These are phyloP conservation scores for Callospermophilus lateralis DNA, from an alignment of 2,113 vertebrate genomes.

Conservation along the genomic window DNA sequence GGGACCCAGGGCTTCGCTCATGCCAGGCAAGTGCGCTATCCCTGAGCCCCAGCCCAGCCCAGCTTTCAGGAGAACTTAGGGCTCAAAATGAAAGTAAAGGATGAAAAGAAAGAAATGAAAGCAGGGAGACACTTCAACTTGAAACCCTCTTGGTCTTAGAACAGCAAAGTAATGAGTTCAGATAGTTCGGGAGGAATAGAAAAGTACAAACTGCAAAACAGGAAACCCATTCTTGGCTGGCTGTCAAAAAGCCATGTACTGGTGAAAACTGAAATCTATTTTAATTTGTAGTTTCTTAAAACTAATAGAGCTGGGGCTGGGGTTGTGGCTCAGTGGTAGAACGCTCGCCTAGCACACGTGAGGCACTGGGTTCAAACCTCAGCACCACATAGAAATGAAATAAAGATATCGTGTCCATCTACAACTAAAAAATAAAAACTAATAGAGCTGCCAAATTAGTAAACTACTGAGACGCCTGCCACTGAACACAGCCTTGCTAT, in stretches of 20 bases:
- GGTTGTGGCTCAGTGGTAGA: too few species aligned
- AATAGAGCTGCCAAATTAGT: neutral
- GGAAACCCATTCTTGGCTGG: slow-evolving; percentile 78
- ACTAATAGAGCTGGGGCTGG: neutral
- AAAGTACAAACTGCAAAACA: slow-evolving; percentile 80
- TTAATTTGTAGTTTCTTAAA: slow-evolving; percentile 65
- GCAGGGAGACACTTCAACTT: slow-evolving; percentile 25
- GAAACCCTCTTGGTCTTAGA: slow-evolving; percentile 64
- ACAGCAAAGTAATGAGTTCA: slow-evolving; percentile 66
- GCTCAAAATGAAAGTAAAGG: slow-evolving; percentile 62
- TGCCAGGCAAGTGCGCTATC: neutral
- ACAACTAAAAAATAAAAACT: neutral
- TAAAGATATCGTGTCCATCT: too few species aligned
- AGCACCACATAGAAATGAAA: too few species aligned
- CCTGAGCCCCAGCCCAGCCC: neutral
- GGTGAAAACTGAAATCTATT: slow-evolving; percentile 33
- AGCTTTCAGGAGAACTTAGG: neutral
- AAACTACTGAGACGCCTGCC: neutral
- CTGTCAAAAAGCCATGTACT: slow-evolving; percentile 64
- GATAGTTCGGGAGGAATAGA: slow-evolving; percentile 62
- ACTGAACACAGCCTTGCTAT: neutral
- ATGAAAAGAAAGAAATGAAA: slow-evolving; percentile 39
- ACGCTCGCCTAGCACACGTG: too few species aligned
- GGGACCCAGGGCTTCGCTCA: neutral
- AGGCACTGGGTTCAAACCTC: too few species aligned